A percentile compares a stretch with the other conserved stretches of the same genome.
Conservation (phyloP, 2,113 vertebrate genomes). For the Kobus ellipsiprymnus region DNA sequence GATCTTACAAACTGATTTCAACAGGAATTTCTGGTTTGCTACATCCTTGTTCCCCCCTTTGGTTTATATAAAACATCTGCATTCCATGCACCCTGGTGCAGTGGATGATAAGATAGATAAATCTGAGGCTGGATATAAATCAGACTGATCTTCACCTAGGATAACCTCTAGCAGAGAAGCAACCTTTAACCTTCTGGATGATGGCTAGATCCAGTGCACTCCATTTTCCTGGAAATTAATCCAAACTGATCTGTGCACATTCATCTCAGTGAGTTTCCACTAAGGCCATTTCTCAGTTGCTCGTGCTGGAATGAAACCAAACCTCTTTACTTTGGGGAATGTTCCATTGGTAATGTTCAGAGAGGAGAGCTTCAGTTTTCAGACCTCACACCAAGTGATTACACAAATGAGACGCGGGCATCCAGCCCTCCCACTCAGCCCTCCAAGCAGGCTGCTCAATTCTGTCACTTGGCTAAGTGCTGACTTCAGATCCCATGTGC, state of each 20-base stretch:
- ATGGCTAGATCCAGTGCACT: neutral
- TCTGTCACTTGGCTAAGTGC: conserved; percentile 36
- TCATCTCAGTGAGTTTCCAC: conserved; percentile 36
- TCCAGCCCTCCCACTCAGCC: conserved; percentile 28
- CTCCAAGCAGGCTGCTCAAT: conserved; percentile 1
- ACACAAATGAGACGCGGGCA: conserved; percentile 40
- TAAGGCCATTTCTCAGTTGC: neutral
- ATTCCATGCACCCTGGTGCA: neutral
- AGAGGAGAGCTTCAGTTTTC: neutral
- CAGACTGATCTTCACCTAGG: neutral
- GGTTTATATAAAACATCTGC: neutral
- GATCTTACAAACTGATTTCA: neutral
- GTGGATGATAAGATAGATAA: conserved; percentile 1
- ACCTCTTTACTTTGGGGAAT: conserved; percentile 54
- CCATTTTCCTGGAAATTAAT: conserved; percentile 19
- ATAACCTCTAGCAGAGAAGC: neutral
- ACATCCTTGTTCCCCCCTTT: neutral
- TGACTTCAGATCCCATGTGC: conserved; percentile 27
- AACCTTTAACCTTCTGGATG: conserved; percentile 29
- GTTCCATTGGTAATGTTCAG: conserved; percentile 40
- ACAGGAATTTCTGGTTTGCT: neutral
- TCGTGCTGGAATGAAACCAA: conserved; percentile 47
- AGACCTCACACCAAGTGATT: conserved; percentile 74
- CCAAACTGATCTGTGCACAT: neutral
- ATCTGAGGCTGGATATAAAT: conserved; percentile 17